Evolutionary conservation across 2,113 vertebrate species (phyloP).

Genomic region (Neogobius melanostomus): DNA sequence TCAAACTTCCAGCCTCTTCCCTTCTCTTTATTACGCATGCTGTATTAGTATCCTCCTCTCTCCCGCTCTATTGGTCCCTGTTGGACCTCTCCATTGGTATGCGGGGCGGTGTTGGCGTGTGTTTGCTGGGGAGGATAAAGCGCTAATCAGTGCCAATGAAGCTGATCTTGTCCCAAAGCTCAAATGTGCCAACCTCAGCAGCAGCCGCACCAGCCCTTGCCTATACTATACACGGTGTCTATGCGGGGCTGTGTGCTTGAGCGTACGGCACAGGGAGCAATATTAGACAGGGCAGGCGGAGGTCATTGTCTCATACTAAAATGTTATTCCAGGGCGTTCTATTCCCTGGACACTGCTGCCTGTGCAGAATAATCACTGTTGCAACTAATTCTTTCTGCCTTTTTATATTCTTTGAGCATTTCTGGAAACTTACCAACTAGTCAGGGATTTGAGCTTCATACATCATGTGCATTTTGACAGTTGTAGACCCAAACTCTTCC

Average conservation of each 20-base stretch:
- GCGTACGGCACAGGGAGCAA: conserved; percentile 12
- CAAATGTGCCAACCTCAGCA: conserved; percentile 77
- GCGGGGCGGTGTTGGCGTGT: conserved; percentile 56
- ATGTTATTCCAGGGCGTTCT: conserved; percentile 23
- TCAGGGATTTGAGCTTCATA: conserved; percentile 1
- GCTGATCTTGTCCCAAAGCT: conserved; percentile 68
- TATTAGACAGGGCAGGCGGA: conserved; percentile 51
- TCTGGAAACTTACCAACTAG: background rate
- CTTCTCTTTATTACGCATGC: background rate
- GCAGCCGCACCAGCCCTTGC: conserved; percentile 45
- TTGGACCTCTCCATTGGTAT: conserved; percentile 65
- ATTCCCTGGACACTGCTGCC: conserved; percentile 10
- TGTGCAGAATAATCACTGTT: conserved; percentile 26
- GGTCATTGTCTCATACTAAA: conserved; percentile 46
- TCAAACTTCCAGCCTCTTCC: background rate
- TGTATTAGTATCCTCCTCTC: conserved; percentile 9
- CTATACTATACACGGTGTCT: conserved; percentile 17
- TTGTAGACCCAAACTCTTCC: background rate
- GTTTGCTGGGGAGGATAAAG: conserved; percentile 68
- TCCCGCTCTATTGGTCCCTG: conserved; percentile 17
- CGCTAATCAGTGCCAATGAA: conserved; percentile 71
- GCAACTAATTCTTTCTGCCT: conserved; percentile 2
- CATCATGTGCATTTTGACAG: background rate
- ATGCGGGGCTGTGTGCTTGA: conserved; percentile 7
- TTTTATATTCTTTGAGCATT: background rate